A percentile compares a stretch with the other conserved stretches of the same genome.
phyloP scores from a whole-genome alignment of 2,888 invertebrate species.

The Lymantria monacha region DNA sequence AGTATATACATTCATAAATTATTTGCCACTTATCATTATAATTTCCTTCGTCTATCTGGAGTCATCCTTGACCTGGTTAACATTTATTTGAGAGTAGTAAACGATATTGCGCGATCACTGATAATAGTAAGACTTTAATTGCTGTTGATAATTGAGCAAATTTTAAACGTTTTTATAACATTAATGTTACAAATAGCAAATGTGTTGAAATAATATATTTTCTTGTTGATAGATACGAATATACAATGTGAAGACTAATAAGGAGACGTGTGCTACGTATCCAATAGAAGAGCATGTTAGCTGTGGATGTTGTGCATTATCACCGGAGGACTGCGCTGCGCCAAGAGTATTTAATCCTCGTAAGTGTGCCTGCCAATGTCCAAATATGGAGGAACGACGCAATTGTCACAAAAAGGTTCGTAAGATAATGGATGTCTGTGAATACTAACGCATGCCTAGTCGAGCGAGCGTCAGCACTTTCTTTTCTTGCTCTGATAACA shows the following conservation, averaged over 20 bases:
- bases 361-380: conserved; percentile 78
- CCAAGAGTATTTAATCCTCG: conserved; percentile 68
- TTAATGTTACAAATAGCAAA: background rate
- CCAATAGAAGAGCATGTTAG: conserved; percentile 64
- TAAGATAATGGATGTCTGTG: conserved; percentile 74
- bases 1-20: conserved; percentile 30
- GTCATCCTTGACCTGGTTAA: conserved; percentile 66
- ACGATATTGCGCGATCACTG: conserved; percentile 36
- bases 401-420: conserved; percentile 72
- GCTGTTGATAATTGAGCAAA: conserved; percentile 1
- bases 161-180: background rate
- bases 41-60: conserved; percentile 27
- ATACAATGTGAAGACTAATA: conserved; percentile 62
- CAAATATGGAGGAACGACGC: conserved; percentile 66
- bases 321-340: conserved; percentile 52
- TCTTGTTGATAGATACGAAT: conserved; percentile 60
- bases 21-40: conserved; percentile 1
- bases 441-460: conserved; percentile 58
- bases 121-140: conserved; percentile 37
- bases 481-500: conserved; percentile 40
- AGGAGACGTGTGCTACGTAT: conserved; percentile 65
- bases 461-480: conserved; percentile 38
- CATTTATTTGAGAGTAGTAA: conserved; percentile 28
- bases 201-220: background rate
- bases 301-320: conserved; percentile 63